Percentiles rank a stretch among this genome's conserved stretches.
Evolutionary conservation across 2,113 vertebrate species (phyloP).

Genomic region (Sinocyclocheilus anshuiensis): DNA sequence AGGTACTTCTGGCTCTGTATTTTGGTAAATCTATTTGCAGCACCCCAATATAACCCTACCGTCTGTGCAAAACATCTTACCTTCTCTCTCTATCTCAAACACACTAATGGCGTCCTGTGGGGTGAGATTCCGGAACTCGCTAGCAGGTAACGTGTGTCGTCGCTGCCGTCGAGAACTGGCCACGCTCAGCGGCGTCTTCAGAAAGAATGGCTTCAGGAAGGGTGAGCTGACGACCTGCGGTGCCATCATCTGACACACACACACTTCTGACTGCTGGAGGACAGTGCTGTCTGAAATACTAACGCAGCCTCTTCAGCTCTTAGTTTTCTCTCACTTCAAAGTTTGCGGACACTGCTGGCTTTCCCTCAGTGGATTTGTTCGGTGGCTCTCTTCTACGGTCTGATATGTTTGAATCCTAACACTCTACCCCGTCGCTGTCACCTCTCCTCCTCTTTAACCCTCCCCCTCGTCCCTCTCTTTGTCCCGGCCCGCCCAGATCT

Average conservation of each 20-base stretch:
- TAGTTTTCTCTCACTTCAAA: background rate
- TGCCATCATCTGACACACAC: slow-evolving; percentile 60
- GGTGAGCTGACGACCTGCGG: slow-evolving; percentile 68
- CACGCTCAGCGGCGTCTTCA: slow-evolving; percentile 64
- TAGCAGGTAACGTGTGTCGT: slow-evolving; percentile 79
- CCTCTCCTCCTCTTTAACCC: slow-evolving; percentile 36
- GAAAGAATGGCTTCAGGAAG: slow-evolving; percentile 74
- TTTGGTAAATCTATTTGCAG: background rate
- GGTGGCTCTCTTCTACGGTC: background rate
- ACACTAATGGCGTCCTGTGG: slow-evolving; percentile 80
- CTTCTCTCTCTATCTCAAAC: slow-evolving; percentile 81
- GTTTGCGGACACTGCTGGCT: background rate
- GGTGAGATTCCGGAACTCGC: slow-evolving; percentile 80
- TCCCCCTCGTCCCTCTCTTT: background rate
- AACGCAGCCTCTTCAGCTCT: background rate
- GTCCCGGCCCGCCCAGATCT: slow-evolving; percentile 47
- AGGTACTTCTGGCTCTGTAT: no score
- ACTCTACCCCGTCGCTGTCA: background rate
- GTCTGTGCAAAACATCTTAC: slow-evolving; percentile 48
- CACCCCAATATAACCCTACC: background rate
- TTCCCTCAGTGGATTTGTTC: background rate
- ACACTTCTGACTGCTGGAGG: background rate
- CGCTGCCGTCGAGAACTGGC: slow-evolving; percentile 64
- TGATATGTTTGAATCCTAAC: background rate
- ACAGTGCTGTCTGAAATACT: background rate